These are phyloP conservation scores for Oncorhynchus clarkii DNA, from an alignment of 2,113 vertebrate species.

Conservation along the genomic window DNA sequence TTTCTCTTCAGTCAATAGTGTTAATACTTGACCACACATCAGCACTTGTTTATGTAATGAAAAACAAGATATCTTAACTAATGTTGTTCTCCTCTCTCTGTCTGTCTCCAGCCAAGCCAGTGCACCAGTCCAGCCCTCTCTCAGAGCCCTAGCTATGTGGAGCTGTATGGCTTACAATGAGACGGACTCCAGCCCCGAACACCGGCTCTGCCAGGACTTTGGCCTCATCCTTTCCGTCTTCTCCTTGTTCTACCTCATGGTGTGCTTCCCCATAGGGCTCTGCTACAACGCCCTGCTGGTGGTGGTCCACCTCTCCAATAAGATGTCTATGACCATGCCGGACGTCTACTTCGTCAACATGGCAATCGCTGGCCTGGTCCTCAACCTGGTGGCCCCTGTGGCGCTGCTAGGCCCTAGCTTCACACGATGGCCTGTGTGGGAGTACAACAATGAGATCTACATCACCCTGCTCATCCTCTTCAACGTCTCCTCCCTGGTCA, in stretches of 20 bases:
- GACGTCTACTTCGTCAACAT: constrained; percentile 99
- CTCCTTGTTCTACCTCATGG: constrained; percentile 89
- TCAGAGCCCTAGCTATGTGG: constrained; percentile 85
- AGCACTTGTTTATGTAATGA: no score
- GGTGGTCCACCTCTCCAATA: constrained; percentile 90
- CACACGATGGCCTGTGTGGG: constrained; percentile 87
- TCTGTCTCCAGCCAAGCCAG: constrained; percentile 71
- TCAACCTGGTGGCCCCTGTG: constrained; percentile 83
- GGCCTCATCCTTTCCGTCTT: constrained; percentile 84
- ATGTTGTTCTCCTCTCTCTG: constrained; percentile 11
- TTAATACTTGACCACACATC: no score
- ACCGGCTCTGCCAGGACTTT: constrained; percentile 86
- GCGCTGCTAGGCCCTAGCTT: constrained; percentile 86
- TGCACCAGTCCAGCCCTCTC: constrained; percentile 54
- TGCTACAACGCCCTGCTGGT: constrained; percentile 91
- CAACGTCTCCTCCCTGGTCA: constrained; percentile 90
- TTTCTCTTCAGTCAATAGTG: no score
- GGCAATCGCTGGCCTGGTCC: constrained; percentile 89
- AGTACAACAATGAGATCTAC: constrained; percentile 84
- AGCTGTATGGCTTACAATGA: constrained; percentile 86
- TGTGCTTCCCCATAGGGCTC: constrained; percentile 90
- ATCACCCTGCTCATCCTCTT: constrained; percentile 93
- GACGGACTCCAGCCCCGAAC: constrained; percentile 75
- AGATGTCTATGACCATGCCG: constrained; percentile 93
- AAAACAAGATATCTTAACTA: background rate